Evolutionary conservation across 2,797 vertebrate genomes (phyloP).

Genomic region (Zenarchopterus dispar): DNA sequence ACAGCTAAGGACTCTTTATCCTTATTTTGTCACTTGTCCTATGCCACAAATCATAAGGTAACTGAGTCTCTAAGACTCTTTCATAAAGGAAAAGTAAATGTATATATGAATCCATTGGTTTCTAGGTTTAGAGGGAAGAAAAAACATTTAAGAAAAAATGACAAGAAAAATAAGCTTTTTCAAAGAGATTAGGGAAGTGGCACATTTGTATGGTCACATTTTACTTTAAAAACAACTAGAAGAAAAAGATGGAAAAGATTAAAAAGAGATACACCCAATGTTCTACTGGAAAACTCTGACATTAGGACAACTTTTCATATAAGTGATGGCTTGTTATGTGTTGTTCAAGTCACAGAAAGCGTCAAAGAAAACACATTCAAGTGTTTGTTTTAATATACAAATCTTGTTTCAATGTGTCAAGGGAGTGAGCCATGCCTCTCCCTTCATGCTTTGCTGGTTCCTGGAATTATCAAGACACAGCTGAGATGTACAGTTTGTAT

Average conservation of each 20-base stretch:
- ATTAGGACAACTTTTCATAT: constrained; percentile 49
- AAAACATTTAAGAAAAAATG: constrained; percentile 21
- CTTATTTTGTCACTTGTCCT: constrained; percentile 42
- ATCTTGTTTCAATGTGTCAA: constrained; percentile 49
- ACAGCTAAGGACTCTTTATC: constrained; percentile 37
- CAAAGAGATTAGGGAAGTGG: constrained; percentile 68
- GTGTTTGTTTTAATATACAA: constrained; percentile 59
- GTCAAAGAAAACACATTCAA: constrained; percentile 60
- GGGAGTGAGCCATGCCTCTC: constrained; percentile 8
- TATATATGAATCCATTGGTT: constrained; percentile 9
- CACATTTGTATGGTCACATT: constrained; percentile 73
- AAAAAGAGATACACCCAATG: constrained; percentile 54
- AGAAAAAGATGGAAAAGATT: constrained; percentile 51
- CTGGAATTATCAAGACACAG: constrained; percentile 29
- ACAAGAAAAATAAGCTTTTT: constrained; percentile 46
- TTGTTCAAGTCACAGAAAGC: constrained; percentile 43
- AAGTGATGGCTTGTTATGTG: constrained; percentile 64
- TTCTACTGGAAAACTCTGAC: constrained; percentile 51
- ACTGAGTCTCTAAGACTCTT: constrained; percentile 7
- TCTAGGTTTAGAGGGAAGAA: constrained; percentile 26
- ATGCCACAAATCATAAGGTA: constrained; percentile 26
- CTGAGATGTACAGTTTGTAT: constrained; percentile 11
- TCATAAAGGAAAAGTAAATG: constrained; percentile 42
- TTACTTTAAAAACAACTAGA: constrained; percentile 70
- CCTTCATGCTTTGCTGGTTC: constrained; percentile 31